Evolutionary conservation across 2,797 vertebrate genomes (phyloP).

Genomic region (Acropternis orthonyx): DNA sequence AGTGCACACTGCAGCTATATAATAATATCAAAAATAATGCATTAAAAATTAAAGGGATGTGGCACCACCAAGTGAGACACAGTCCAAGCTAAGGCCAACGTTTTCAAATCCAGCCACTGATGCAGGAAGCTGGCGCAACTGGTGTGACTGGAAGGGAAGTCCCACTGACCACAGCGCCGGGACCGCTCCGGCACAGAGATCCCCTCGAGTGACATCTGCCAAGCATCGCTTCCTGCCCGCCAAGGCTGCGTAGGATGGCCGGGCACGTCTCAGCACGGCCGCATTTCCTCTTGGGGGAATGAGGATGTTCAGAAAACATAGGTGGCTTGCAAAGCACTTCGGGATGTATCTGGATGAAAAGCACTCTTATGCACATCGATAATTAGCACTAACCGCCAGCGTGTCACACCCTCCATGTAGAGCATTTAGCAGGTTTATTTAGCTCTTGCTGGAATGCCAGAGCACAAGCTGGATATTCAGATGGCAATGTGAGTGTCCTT

Average conservation of each 20-base stretch:
- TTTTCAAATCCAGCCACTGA: neutral
- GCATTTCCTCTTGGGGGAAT: neutral
- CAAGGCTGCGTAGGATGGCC: neutral
- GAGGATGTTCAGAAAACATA: constrained; percentile 41
- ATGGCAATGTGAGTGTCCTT: constrained; percentile 4
- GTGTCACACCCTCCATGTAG: neutral
- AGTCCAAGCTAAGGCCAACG: neutral
- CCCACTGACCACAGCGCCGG: neutral
- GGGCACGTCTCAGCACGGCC: neutral
- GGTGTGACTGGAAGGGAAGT: constrained; percentile 31
- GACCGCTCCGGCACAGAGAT: neutral
- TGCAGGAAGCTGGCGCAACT: neutral
- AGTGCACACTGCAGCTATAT: neutral
- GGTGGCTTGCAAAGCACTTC: constrained; percentile 43
- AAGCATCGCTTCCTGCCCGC: neutral
- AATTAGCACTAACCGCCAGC: neutral
- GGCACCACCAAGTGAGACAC: neutral
- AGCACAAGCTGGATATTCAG: constrained; percentile 45
- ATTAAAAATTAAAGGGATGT: neutral
- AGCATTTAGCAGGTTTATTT: constrained; percentile 40
- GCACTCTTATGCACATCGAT: neutral
- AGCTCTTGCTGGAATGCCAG: constrained; percentile 25
- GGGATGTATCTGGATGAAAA: constrained; percentile 37
- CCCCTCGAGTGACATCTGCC: constrained; percentile 34
- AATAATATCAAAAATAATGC: neutral